These are phyloP conservation scores for Xenops minutus DNA, from an alignment of 2,797 vertebrate genomes.

Conservation along the genomic window DNA sequence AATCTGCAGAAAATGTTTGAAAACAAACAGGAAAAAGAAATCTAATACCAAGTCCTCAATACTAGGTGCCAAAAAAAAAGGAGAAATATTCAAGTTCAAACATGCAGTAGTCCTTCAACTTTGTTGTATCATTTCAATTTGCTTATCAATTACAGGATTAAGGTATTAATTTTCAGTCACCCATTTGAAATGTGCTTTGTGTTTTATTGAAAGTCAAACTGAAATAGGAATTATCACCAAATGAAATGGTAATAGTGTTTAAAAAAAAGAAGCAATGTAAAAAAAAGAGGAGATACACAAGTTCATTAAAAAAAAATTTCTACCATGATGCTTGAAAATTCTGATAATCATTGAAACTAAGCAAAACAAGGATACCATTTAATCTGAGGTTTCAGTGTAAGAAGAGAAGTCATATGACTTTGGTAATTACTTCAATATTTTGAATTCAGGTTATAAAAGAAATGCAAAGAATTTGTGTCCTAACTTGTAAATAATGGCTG, in stretches of 20 bases:
- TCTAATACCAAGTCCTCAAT: not conserved
- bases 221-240: not conserved
- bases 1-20: not conserved
- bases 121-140: not conserved
- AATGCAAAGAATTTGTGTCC: not conserved
- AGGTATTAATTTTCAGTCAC: not conserved
- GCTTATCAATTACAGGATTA: not conserved
- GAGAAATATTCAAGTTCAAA: not conserved
- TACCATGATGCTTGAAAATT: not conserved
- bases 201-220: not conserved
- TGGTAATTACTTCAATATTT: not conserved
- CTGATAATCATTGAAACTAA: not conserved
- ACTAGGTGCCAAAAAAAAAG: not conserved
- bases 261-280: not conserved
- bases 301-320: not conserved
- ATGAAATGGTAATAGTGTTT: not conserved
- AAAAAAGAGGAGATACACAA: not conserved
- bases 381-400: not conserved
- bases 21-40: not conserved
- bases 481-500: not conserved
- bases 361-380: not conserved
- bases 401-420: not conserved
- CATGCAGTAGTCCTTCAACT: not conserved
- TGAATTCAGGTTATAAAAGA: not conserved
- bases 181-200: not conserved